These are phyloP conservation scores for Crypturellus undulatus DNA, from an alignment of 2,113 vertebrate genomes.

Conservation along the genomic window DNA sequence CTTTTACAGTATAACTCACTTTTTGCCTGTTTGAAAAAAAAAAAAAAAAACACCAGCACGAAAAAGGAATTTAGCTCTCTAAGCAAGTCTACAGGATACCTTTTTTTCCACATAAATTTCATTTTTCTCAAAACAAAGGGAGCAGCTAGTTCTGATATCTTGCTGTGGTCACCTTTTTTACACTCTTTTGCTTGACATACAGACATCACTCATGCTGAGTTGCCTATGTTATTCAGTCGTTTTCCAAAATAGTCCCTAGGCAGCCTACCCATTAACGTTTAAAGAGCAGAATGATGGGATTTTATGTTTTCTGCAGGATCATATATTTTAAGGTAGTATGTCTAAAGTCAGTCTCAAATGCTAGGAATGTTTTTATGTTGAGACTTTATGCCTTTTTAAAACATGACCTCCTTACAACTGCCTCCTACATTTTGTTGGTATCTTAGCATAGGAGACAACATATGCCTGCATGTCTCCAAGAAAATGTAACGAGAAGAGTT, in stretches of 20 bases:
- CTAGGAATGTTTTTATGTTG: not conserved
- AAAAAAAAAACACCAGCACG: no score
- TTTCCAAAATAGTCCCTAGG: not conserved
- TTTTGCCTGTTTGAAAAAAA: not conserved
- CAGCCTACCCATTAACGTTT: not conserved
- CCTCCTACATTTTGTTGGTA: not conserved
- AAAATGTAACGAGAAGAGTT: not conserved
- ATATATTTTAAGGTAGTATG: not conserved
- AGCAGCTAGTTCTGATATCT: not conserved
- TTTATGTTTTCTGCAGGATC: not conserved
- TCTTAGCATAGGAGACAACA: not conserved
- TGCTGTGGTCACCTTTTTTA: not conserved
- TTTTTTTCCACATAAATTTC: not conserved
- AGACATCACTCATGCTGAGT: not conserved
- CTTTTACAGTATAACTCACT: not conserved
- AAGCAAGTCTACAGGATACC: not conserved
- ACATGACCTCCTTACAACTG: not conserved
- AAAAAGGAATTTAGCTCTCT: not conserved
- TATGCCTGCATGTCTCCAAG: not conserved
- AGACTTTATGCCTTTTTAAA: not conserved
- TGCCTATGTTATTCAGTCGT: fast-evolving
- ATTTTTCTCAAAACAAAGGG: not conserved
- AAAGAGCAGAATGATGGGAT: not conserved
- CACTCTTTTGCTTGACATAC: not conserved
- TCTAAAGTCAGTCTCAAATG: not conserved